Conservation (phyloP, 2,797 vertebrate genomes). For the Petrocephalus sullivani region DNA sequence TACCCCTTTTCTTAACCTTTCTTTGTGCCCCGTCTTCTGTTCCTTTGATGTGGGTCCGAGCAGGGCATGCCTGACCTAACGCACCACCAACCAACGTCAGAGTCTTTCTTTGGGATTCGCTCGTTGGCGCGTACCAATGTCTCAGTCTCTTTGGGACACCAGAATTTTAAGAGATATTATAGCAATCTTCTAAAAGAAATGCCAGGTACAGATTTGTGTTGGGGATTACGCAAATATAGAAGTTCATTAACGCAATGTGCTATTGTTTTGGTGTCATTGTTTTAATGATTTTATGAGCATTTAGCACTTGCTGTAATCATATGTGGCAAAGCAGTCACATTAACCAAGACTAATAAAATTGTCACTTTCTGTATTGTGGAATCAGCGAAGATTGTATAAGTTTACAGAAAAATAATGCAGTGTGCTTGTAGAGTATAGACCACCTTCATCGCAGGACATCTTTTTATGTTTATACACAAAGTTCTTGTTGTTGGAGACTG, state of each 20-base stretch:
- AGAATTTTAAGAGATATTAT: not conserved
- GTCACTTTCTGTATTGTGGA: not conserved
- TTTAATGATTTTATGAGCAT: not conserved
- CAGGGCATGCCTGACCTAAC: constrained; percentile 1
- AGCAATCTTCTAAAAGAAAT: not conserved
- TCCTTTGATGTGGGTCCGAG: not conserved
- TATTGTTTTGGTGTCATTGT: not conserved
- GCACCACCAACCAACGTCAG: constrained; percentile 62
- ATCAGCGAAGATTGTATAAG: not conserved
- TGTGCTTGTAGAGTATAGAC: not conserved
- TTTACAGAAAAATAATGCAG: not conserved
- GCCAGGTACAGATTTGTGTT: not conserved
- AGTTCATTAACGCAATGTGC: not conserved
- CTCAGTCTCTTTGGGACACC: not conserved
- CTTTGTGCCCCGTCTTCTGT: not conserved
- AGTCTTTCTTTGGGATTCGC: constrained; percentile 33
- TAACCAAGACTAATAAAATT: not conserved
- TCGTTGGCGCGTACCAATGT: not conserved
- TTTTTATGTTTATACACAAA: not conserved
- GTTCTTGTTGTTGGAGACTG: not conserved
- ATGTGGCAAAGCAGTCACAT: not conserved
- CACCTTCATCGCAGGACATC: not conserved
- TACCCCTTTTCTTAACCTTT: not conserved
- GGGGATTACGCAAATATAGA: not conserved
- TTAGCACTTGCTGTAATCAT: not conserved